Conservation (phyloP, 2,797 vertebrate genomes). For the Champsocephalus gunnari region DNA sequence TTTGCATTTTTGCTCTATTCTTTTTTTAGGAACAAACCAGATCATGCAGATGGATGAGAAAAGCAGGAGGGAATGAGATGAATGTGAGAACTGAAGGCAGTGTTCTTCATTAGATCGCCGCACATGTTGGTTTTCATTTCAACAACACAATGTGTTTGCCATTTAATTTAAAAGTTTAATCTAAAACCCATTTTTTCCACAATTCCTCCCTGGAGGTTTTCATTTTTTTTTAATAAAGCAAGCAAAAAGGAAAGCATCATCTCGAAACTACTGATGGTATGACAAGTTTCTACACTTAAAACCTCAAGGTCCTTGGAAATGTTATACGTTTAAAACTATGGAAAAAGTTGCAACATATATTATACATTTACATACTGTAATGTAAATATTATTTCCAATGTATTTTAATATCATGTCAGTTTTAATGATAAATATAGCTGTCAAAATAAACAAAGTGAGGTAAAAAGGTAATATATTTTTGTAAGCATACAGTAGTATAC, state of each 20-base stretch:
- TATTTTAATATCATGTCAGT: neutral
- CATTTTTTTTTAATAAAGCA: neutral
- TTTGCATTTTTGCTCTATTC: conserved; percentile 41
- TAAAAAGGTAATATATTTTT: no score
- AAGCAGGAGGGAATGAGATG: conserved; percentile 15
- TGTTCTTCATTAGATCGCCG: conserved; percentile 22
- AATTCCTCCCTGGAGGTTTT: conserved; percentile 13
- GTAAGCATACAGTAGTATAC: neutral
- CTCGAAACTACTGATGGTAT: neutral
- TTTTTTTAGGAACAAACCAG: conserved; percentile 28
- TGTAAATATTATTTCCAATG: neutral
- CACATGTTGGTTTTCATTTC: neutral
- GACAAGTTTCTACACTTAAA: neutral
- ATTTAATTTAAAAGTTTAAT: no score
- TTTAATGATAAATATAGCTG: neutral
- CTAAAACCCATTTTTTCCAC: neutral
- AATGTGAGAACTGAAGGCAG: conserved; percentile 17
- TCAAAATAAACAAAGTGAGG: neutral
- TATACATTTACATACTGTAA: neutral
- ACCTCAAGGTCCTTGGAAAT: neutral
- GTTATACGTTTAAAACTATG: neutral
- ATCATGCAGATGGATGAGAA: conserved; percentile 42
- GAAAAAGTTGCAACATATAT: neutral
- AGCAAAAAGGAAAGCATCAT: neutral
- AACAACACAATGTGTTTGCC: neutral